phyloP scores from a whole-genome alignment of 2,888 invertebrate genomes.

The Cryptocephalus primarius region DNA sequence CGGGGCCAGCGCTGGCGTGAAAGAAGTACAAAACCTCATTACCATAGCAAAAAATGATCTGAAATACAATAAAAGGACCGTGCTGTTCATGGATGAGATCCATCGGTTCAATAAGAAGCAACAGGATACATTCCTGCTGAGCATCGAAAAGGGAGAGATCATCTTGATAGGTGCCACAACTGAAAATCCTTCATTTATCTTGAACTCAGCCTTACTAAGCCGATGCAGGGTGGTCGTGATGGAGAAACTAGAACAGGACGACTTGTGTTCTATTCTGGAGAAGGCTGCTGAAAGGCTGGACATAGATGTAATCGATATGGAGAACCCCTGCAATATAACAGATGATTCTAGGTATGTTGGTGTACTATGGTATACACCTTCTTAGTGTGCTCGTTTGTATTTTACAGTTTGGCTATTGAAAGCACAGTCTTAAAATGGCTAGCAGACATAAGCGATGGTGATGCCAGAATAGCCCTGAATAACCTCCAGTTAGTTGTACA shows the following conservation, averaged over 20 bases:
- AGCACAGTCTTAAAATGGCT: slow-evolving; percentile 55
- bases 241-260: slow-evolving; percentile 52
- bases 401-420: slow-evolving; percentile 36
- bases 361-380: slow-evolving; percentile 4
- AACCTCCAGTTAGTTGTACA: slow-evolving; percentile 61
- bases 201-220: slow-evolving; percentile 69
- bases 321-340: slow-evolving; percentile 9
- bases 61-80: slow-evolving; percentile 55
- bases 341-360: slow-evolving; percentile 14
- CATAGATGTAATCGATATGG: slow-evolving; percentile 27
- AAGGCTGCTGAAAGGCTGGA: slow-evolving; percentile 42
- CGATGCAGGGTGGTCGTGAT: slow-evolving; percentile 66
- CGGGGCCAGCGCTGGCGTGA: slow-evolving; percentile 64
- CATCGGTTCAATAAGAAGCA: slow-evolving; percentile 78
- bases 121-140: slow-evolving; percentile 70
- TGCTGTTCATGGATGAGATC: slow-evolving; percentile 80
- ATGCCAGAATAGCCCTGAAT: slow-evolving; percentile 67
- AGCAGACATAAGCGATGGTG: slow-evolving; percentile 69
- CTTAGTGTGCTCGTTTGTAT: slow-evolving; percentile 1
- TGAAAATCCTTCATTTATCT: slow-evolving; percentile 78
- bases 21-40: slow-evolving; percentile 66
- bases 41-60: slow-evolving; percentile 61
- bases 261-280: slow-evolving; percentile 50
- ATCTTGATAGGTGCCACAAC: slow-evolving; percentile 74
- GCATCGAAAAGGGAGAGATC: slow-evolving; percentile 70